phyloP scores from a whole-genome alignment of 2,888 invertebrate species.

The Crossocerus cetratus region DNA sequence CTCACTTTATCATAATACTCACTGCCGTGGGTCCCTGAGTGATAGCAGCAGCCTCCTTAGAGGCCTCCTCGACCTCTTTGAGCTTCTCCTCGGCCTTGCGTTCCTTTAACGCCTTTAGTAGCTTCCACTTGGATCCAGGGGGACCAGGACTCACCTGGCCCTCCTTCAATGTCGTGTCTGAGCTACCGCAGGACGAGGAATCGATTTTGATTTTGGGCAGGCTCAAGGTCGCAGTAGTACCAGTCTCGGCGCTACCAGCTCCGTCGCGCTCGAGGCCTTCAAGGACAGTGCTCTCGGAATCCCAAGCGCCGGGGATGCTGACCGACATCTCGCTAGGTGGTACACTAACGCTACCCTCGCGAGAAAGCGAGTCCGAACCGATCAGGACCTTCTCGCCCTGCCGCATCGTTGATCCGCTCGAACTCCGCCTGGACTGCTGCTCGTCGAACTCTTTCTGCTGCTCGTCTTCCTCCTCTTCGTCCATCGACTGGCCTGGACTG shows the following conservation, averaged over 20 bases:
- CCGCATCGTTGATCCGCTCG: constrained; percentile 75
- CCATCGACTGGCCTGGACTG: constrained; percentile 86
- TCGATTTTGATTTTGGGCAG: constrained; percentile 79
- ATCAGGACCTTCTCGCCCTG: constrained; percentile 71
- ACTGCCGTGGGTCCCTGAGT: constrained; percentile 72
- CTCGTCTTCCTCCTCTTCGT: constrained; percentile 82
- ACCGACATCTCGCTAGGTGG: constrained; percentile 75
- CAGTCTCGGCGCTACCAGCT: constrained; percentile 69
- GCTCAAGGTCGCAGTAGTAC: constrained; percentile 71
- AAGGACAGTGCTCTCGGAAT: constrained; percentile 74
- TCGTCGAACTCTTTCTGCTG: constrained; percentile 79
- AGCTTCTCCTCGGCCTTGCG: constrained; percentile 92
- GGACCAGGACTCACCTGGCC: constrained; percentile 78
- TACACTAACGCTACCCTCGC: constrained; percentile 76
- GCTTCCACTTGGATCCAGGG: constrained; percentile 92
- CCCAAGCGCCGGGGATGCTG: constrained; percentile 75
- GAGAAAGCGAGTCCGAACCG: constrained; percentile 72
- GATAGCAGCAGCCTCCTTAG: constrained; percentile 68
- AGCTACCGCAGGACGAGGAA: constrained; percentile 70
- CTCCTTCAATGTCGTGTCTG: constrained; percentile 73
- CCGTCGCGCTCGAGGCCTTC: constrained; percentile 71
- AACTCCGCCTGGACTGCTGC: constrained; percentile 70
- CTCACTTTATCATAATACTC: constrained; percentile 76
- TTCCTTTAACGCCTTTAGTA: constrained; percentile 92
- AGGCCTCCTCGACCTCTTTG: constrained; percentile 77